Conservation (phyloP, 2,888 invertebrate species). For the Chouioia cunea region DNA sequence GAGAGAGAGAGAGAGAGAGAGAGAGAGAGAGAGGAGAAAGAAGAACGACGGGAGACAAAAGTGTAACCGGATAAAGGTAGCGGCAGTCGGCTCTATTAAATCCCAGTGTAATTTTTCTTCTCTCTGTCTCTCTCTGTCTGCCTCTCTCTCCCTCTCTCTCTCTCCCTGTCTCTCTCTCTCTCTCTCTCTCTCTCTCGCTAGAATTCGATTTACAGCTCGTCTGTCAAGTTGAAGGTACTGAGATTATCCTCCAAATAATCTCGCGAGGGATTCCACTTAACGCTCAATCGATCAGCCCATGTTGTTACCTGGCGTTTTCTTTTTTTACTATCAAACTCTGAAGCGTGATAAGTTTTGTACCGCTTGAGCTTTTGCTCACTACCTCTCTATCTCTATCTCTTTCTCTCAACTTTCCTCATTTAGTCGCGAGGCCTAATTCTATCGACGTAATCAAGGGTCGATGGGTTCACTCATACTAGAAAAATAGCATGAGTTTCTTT, state of each 20-base stretch:
- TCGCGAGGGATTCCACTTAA: not conserved
- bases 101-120: constrained; percentile 39
- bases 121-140: constrained; percentile 20
- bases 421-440: no score
- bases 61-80: constrained; percentile 23
- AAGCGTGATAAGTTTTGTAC: constrained; percentile 15
- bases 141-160: constrained; percentile 20
- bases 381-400: constrained; percentile 9
- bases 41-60: not conserved
- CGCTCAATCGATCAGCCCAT: no score
- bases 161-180: not conserved
- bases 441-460: constrained; percentile 27
- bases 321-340: not conserved
- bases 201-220: constrained; percentile 42
- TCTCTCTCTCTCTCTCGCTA: constrained; percentile 26
- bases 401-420: not conserved
- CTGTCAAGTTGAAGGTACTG: constrained; percentile 26
- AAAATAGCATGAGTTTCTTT: no score
- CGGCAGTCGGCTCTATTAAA: constrained; percentile 36
- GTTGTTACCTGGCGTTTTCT: constrained; percentile 45
- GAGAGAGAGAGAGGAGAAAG: not conserved
- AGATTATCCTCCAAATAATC: constrained; percentile 41
- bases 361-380: not conserved
- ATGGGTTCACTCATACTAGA: not conserved
- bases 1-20: constrained; percentile 6